Evolutionary conservation across 2,113 vertebrate species (phyloP).

Genomic region (Corythaixoides concolor): DNA sequence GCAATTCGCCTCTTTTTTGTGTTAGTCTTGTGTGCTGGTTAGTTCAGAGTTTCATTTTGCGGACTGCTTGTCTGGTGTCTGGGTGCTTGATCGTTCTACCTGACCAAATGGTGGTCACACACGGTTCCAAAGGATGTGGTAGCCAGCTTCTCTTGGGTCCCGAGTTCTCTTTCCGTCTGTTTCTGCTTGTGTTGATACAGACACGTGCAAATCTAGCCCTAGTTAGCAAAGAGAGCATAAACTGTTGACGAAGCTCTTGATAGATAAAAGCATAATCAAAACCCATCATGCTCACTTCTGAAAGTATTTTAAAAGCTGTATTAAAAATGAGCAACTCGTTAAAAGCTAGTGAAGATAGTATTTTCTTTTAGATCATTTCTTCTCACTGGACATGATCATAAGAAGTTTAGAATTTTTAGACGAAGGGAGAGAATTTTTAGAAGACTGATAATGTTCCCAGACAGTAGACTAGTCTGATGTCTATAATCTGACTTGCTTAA

Average conservation of each 20-base stretch:
- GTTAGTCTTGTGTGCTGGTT: neutral
- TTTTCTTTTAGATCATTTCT: neutral
- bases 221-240: neutral
- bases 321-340: neutral
- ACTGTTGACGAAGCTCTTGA: neutral
- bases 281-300: neutral
- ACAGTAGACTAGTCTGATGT: neutral
- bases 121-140: neutral
- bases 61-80: accelerated
- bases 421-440: neutral
- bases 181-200: neutral
- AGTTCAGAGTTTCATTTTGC: neutral
- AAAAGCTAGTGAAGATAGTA: neutral
- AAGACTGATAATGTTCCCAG: neutral
- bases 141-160: neutral
- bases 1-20: neutral
- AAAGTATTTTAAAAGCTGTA: neutral
- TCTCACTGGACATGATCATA: neutral
- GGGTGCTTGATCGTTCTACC: neutral
- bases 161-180: neutral
- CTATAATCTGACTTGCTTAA: neutral
- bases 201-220: accelerated
- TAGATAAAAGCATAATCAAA: neutral
- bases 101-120: accelerated
- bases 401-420: too few species aligned